These are phyloP conservation scores for Trichonephila clavipes DNA, from an alignment of 1,140 invertebrate genomes.

Conservation along the genomic window DNA sequence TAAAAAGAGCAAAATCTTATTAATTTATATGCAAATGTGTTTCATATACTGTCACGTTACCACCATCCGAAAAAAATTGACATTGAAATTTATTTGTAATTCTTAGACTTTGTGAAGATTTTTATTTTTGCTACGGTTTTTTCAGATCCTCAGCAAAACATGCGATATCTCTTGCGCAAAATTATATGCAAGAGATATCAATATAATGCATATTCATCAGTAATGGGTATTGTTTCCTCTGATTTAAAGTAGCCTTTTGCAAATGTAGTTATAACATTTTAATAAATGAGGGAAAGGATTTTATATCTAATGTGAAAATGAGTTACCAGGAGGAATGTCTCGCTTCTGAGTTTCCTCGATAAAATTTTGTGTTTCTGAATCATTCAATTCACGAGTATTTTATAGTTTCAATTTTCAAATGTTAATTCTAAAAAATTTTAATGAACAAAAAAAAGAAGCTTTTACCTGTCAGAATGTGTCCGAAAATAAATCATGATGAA, in stretches of 20 bases:
- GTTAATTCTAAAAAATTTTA: too few relatives aligned
- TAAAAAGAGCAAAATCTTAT: constrained; percentile 24
- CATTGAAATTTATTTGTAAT: neutral
- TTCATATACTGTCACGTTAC: neutral
- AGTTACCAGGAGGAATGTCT: too few relatives aligned
- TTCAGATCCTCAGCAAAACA: neutral
- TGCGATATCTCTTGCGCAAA: too few relatives aligned
- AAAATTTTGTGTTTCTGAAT: too few relatives aligned
- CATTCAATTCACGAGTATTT: too few relatives aligned
- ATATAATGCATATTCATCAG: constrained; percentile 31
- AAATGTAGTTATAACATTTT: neutral
- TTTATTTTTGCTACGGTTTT: neutral
- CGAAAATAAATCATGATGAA: too few relatives aligned
- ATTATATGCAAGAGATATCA: too few relatives aligned
- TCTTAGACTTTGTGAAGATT: neutral
- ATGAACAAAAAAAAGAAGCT: too few relatives aligned
- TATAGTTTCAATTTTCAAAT: too few relatives aligned
- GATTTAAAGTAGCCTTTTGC: neutral
- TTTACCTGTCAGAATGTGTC: too few relatives aligned
- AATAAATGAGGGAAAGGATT: neutral
- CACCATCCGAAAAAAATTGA: neutral
- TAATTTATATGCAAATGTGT: constrained; percentile 58
- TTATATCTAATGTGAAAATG: neutral
- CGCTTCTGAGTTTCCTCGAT: too few relatives aligned
- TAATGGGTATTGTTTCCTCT: neutral